Evolutionary conservation across 1,140 invertebrate genomes (phyloP), one percentile per base, ranked within the genome.

Genomic region (Drosophila bipectinata): DNA sequence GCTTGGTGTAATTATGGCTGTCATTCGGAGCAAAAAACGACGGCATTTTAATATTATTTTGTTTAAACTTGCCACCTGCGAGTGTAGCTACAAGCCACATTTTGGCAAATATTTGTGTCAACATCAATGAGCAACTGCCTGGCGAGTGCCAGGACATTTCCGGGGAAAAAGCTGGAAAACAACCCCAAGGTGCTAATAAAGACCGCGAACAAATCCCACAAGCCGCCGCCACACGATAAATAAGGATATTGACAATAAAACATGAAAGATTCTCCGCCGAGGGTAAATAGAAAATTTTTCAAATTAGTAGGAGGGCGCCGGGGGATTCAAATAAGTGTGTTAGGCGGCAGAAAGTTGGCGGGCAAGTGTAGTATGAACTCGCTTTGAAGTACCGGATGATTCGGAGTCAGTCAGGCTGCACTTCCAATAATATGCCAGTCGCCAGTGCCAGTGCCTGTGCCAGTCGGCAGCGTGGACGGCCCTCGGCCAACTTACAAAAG

Each of bases 401-500:
- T 53, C 30, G 9, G 44, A 47, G 15, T 47, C 44, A 47, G 44
- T 44, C 41, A 44, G 41, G n/a, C 41, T 44, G 41, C 41, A 44
- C 41, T 44, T 44, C 41, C 14, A 58, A 58, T 58, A 58, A 58
- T 51, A 58, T 30, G 56, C 56, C 28, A 45, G 26, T 15, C 14
- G 37, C 39, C 12, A 24, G n/a, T n/a, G 26, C 9, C 24, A 24
- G 26, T 30, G 7, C 28, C n/a, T n/a, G n/a, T n/a, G n/a, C n/a
- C 21, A 21, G 21, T 34, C 32, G 34, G 3, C 15, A 10, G 37
- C 32, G 41, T 48, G 28, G 48, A 15, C 61, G 47, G 61, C 60
- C 45, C 71, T 54, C 81, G 54, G 60, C 80, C 24, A 21, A 83
- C 80, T 84, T 84, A 73, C 77, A 68, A 80, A 80, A 76, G 77